phyloP scores from a whole-genome alignment of 2,113 vertebrate species.

The Oostethus manadensis region DNA sequence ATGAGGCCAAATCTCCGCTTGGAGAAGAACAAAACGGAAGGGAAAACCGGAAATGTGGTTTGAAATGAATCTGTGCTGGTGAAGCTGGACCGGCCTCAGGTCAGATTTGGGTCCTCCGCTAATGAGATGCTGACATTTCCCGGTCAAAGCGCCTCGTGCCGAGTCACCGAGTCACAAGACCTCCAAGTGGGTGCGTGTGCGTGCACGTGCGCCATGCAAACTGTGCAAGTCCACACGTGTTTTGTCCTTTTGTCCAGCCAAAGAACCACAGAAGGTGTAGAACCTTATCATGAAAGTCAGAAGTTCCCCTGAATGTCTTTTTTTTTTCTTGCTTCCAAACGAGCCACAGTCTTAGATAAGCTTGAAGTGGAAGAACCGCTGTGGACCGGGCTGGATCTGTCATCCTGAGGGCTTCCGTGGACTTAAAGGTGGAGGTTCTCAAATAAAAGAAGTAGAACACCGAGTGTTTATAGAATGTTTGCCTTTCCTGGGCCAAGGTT shows the following conservation, averaged over 20 bases:
- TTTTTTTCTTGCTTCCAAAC: slow-evolving; percentile 56
- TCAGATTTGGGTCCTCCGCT: slow-evolving; percentile 6
- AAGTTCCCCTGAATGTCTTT: slow-evolving; percentile 42
- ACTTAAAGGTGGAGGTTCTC: not conserved
- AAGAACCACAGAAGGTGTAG: not conserved
- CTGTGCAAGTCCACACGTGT: no score
- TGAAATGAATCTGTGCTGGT: no score
- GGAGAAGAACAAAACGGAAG: no score
- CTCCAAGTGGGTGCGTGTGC: not conserved
- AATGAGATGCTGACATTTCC: slow-evolving; percentile 20
- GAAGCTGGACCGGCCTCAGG: not conserved
- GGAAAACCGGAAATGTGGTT: no score
- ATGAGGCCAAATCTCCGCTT: no score
- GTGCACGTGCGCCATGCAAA: no score
- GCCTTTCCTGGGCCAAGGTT: slow-evolving; percentile 45
- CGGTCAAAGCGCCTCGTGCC: slow-evolving; percentile 18
- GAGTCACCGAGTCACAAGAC: not conserved
- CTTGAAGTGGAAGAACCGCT: slow-evolving; percentile 29
- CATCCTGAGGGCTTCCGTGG: not conserved
- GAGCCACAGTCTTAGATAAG: slow-evolving; percentile 59
- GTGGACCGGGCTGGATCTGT: slow-evolving; percentile 14
- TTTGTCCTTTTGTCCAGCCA: no score
- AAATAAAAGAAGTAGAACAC: no score
- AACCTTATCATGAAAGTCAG: not conserved
- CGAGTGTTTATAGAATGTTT: no score